phyloP scores from a whole-genome alignment of 2,797 vertebrate genomes.

The Agapornis canus region DNA sequence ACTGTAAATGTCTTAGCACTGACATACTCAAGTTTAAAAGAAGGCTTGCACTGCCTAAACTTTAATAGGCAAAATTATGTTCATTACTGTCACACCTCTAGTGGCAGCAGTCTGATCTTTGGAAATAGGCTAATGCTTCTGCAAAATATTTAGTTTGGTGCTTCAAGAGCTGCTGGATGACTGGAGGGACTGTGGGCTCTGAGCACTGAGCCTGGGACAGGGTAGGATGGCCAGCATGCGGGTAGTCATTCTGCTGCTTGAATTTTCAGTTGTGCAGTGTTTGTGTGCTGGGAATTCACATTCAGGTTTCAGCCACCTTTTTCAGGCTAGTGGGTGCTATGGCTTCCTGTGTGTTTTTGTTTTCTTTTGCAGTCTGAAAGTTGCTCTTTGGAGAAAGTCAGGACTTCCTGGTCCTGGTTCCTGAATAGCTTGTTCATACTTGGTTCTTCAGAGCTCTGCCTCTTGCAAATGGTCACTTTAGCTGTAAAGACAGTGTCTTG shows the following conservation, averaged over 20 bases:
- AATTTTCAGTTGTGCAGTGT: background rate
- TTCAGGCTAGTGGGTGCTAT: background rate
- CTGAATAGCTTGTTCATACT: background rate
- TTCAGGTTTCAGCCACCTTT: background rate
- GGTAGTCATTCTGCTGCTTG: background rate
- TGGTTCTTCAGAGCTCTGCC: background rate
- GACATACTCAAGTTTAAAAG: background rate
- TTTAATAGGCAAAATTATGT: conserved; percentile 17
- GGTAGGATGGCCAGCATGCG: background rate
- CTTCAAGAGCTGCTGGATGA: background rate
- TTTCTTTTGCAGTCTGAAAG: background rate
- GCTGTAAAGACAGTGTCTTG: background rate
- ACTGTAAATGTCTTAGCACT: conserved; percentile 54
- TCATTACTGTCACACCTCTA: background rate
- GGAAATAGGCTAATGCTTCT: background rate
- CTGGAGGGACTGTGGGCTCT: background rate
- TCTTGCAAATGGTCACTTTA: background rate
- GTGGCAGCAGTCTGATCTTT: conserved; percentile 2
- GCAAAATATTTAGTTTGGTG: background rate
- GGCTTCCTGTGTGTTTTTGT: background rate
- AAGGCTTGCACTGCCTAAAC: conserved; percentile 11
- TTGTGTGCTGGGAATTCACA: background rate
- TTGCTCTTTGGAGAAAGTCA: background rate
- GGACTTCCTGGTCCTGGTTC: background rate
- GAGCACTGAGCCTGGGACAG: background rate